Conservation (phyloP, 2,888 invertebrate genomes). For the Melinaea menophilus region DNA sequence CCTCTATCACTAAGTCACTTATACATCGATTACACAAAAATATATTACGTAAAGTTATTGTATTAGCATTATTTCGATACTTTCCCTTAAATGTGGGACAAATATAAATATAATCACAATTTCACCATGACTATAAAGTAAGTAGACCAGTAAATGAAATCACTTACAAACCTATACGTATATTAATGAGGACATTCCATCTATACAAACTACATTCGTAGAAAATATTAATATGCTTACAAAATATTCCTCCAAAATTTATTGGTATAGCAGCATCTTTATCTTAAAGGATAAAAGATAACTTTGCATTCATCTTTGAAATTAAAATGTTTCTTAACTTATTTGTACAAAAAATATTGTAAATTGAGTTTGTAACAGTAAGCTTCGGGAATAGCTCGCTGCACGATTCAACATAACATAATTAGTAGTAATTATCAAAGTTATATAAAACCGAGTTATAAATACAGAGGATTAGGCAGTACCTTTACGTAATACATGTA, state of each 20-base stretch:
- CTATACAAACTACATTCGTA: neutral
- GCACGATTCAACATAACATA: no score
- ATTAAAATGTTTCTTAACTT: no score
- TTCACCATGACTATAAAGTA: conserved; percentile 21
- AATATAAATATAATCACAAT: conserved; percentile 12
- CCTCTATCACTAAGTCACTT: no score
- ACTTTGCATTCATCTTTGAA: no score
- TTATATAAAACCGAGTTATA: conserved; percentile 13
- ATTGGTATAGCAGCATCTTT: no score
- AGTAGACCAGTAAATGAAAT: conserved; percentile 21
- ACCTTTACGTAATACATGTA: conserved; percentile 8
- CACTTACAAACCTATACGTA: conserved; percentile 6
- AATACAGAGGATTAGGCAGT: conserved; percentile 8
- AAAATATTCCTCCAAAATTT: no score
- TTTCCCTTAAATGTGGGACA: conserved; percentile 20
- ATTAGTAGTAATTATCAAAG: neutral
- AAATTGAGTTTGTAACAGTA: no score
- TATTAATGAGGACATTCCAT: neutral
- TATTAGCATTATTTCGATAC: conserved; percentile 19
- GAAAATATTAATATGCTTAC: neutral
- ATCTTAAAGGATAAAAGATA: no score
- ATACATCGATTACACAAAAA: neutral
- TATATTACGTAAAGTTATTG: neutral
- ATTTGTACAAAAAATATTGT: no score
- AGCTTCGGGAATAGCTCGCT: no score